A percentile compares a stretch with the other conserved stretches of the same genome.
These are phyloP conservation scores for Pseudococcus jackbeardsleyi DNA, from an alignment of 2,888 invertebrate genomes.

Conservation along the genomic window DNA sequence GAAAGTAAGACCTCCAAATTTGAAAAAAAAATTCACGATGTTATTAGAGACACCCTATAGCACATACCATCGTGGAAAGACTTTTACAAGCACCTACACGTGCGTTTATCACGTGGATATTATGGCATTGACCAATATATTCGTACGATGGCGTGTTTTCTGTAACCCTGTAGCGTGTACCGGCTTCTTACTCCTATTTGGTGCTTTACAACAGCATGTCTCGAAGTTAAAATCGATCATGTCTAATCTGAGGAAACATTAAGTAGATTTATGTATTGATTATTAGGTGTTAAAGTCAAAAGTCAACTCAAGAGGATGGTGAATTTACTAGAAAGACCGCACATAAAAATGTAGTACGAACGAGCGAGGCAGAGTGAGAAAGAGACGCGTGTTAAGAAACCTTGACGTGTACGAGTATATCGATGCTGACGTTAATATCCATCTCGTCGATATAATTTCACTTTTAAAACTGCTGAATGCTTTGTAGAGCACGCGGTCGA, in stretches of 20 bases:
- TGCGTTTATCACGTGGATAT: not conserved
- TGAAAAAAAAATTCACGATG: no score
- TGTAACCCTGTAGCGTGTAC: not conserved
- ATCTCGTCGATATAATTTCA: slow-evolving; percentile 27
- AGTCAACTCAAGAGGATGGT: not conserved
- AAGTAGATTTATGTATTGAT: not conserved
- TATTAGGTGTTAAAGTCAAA: not conserved
- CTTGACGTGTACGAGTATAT: slow-evolving; percentile 32
- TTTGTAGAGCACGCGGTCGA: slow-evolving; percentile 12
- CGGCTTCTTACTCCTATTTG: not conserved
- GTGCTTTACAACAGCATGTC: not conserved
- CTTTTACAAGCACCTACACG: not conserved
- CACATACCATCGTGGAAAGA: not conserved
- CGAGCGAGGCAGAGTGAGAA: not conserved
- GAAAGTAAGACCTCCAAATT: no score
- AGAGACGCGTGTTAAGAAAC: slow-evolving; percentile 38
- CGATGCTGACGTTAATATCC: not conserved
- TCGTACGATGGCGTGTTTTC: not conserved
- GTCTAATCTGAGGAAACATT: slow-evolving; percentile 2
- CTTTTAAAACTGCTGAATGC: slow-evolving; percentile 10
- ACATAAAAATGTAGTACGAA: not conserved
- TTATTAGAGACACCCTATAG: not conserved
- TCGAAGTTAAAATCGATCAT: not conserved
- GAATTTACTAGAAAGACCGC: not conserved
- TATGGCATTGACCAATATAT: slow-evolving; percentile 42